These are phyloP conservation scores for Danio kyathit DNA, from an alignment of 2,797 vertebrate species.

Conservation along the genomic window DNA sequence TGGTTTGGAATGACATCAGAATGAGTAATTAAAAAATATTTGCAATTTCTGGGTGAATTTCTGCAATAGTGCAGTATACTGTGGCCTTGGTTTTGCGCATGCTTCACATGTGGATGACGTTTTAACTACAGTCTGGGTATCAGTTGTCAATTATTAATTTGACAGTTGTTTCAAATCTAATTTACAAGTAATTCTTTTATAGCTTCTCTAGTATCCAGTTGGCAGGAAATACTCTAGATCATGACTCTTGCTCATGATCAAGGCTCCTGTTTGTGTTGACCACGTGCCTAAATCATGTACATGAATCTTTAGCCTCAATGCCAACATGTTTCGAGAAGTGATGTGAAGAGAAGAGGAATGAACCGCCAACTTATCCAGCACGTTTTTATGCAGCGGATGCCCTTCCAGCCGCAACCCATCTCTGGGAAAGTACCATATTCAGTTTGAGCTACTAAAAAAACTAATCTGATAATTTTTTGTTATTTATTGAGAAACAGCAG, in stretches of 20 bases:
- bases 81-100: not conserved
- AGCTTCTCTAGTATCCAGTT: not conserved
- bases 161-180: not conserved
- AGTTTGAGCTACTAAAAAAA: not conserved
- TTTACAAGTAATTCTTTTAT: not conserved
- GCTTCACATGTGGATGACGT: not conserved
- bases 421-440: not conserved
- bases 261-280: not conserved
- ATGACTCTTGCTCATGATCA: not conserved
- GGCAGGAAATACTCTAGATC: not conserved
- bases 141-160: not conserved
- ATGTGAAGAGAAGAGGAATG: too few relatives aligned
- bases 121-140: not conserved
- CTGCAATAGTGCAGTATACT: not conserved
- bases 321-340: too few relatives aligned
- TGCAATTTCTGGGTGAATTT: too few relatives aligned
- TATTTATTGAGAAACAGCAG: conserved; percentile 12
- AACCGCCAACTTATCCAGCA: too few relatives aligned
- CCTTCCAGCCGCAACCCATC: too few relatives aligned
- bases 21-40: too few relatives aligned
- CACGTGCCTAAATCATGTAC: not conserved
- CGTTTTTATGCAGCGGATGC: too few relatives aligned
- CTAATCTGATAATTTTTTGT: not conserved
- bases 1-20: too few relatives aligned
- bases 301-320: too few relatives aligned